A percentile compares a stretch with the other conserved stretches of the same genome.
These are phyloP conservation scores for Azorinus chamasolen DNA, from an alignment of 2,888 invertebrate genomes.

Conservation along the genomic window DNA sequence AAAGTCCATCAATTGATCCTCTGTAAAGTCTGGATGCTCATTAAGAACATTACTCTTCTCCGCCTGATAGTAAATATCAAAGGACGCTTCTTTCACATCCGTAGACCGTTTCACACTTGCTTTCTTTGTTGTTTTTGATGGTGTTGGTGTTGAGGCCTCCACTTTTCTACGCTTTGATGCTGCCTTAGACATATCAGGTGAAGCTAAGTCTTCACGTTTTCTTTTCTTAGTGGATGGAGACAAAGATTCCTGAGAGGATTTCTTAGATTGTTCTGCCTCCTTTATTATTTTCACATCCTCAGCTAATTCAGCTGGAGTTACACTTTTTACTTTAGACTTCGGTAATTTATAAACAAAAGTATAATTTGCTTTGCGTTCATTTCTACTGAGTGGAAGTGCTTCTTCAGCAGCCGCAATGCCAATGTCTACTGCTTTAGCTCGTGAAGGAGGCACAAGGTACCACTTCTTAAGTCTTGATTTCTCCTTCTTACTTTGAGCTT, in stretches of 20 bases:
- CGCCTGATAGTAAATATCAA: conserved; percentile 83
- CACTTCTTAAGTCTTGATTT: conserved; percentile 71
- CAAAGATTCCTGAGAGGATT: conserved; percentile 18
- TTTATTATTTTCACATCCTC: conserved; percentile 50
- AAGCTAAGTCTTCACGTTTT: conserved; percentile 49
- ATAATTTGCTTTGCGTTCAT: conserved; percentile 79
- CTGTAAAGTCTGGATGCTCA: conserved; percentile 82
- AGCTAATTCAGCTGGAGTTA: conserved; percentile 25
- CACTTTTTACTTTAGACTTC: conserved; percentile 30
- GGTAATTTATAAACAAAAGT: conserved; percentile 79
- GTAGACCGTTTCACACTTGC: conserved; percentile 14
- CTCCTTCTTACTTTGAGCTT: conserved; percentile 63
- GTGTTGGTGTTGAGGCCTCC: conserved; percentile 41
- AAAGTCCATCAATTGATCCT: conserved; percentile 75
- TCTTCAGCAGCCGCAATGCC: conserved; percentile 93
- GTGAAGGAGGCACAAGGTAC: conserved; percentile 84
- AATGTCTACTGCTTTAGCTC: conserved; percentile 90
- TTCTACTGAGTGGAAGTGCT: conserved; percentile 86
- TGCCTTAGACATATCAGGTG: conserved; percentile 44
- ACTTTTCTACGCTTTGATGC: conserved; percentile 48
- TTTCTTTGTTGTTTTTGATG: conserved; percentile 36
- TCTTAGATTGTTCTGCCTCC: conserved; percentile 35
- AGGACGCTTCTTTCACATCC: conserved; percentile 73
- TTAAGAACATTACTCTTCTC: conserved; percentile 77
- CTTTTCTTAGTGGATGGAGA: conserved; percentile 41